Evolutionary conservation across 2,888 invertebrate genomes (phyloP).

Genomic region (Dryocosmus kuriphilus): DNA sequence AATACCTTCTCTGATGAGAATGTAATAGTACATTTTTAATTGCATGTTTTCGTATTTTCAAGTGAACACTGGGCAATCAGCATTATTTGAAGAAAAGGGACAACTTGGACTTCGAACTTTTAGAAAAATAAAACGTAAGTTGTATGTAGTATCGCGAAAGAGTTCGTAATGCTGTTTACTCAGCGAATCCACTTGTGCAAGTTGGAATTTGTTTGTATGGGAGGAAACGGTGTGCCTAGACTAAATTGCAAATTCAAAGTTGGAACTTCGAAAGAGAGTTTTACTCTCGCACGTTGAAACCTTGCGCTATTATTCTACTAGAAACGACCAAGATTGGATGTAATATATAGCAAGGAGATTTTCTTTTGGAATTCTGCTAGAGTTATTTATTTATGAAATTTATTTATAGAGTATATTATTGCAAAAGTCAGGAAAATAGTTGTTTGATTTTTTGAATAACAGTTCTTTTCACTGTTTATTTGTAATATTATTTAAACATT

Average conservation of each 20-base stretch:
- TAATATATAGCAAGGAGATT: constrained; percentile 14
- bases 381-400: no score
- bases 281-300: neutral
- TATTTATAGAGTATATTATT: no score
- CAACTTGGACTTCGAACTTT: neutral
- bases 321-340: constrained; percentile 7
- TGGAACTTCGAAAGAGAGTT: constrained; percentile 23
- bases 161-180: constrained; percentile 65
- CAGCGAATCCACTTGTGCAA: constrained; percentile 59
- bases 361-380: constrained; percentile 2
- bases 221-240: constrained; percentile 22
- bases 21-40: no score
- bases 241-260: constrained; percentile 27
- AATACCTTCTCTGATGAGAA: no score
- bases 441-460: no score
- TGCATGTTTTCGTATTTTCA: no score
- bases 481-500: no score
- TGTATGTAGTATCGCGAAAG: constrained; percentile 26
- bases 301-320: neutral
- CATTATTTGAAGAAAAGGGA: neutral
- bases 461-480: no score
- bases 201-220: constrained; percentile 57
- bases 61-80: neutral
- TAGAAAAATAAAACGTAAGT: neutral
- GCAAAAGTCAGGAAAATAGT: no score